Conservation (phyloP, 2,888 invertebrate species). For the Nudaria mundana region DNA sequence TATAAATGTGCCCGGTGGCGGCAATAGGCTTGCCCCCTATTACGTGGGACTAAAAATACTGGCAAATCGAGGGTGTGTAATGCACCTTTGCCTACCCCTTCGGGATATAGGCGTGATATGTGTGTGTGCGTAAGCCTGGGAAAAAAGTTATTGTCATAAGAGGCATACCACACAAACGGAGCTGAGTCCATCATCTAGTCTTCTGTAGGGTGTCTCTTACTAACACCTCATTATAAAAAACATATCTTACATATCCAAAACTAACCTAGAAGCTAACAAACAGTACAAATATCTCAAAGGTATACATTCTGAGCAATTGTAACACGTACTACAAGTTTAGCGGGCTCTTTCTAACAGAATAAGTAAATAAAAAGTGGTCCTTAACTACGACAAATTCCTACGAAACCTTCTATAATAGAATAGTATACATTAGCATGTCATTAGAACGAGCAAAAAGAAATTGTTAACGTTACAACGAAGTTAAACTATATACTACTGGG, state of each 20-base stretch:
- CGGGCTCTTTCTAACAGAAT: conserved; percentile 17
- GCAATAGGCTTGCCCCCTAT: no score
- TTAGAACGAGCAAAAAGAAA: conserved; percentile 19
- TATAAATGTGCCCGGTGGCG: no score
- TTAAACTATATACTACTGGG: conserved; percentile 14
- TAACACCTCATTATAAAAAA: background rate
- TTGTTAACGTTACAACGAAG: conserved; percentile 8
- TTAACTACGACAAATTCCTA: conserved; percentile 16
- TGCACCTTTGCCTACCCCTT: no score
- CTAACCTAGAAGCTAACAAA: background rate
- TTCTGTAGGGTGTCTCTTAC: no score
- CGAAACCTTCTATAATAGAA: conserved; percentile 16
- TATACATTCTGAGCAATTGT: conserved; percentile 5
- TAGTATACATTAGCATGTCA: conserved; percentile 16
- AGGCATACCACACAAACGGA: background rate
- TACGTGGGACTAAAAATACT: no score
- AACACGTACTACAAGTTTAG: conserved; percentile 18
- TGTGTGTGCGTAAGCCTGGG: no score
- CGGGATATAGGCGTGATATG: no score
- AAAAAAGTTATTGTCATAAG: no score
- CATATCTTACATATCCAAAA: background rate
- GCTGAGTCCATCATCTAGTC: no score
- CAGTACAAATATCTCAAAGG: conserved; percentile 1
- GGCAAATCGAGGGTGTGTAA: no score
- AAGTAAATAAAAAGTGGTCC: conserved; percentile 19